Conservation (phyloP, 1,140 invertebrate species). For the Ceratosolen solmsi region DNA sequence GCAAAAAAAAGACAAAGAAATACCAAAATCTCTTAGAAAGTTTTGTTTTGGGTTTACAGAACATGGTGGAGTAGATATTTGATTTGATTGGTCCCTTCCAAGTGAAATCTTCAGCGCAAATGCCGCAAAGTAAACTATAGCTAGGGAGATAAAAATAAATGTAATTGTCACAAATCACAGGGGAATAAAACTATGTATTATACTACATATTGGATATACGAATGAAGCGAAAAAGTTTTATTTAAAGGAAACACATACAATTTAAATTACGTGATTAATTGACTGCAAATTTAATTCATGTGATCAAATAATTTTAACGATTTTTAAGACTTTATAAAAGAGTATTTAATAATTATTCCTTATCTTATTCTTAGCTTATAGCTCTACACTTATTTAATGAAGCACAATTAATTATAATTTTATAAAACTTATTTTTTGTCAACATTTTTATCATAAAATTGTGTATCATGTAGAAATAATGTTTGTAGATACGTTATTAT, state of each 20-base stretch:
- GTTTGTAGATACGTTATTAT: no score
- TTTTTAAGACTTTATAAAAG: no score
- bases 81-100: slow-evolving; percentile 9
- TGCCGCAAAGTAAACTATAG: neutral
- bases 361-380: no score
- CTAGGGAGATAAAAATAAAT: slow-evolving; percentile 10
- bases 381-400: no score
- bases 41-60: neutral
- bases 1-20: no score
- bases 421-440: no score
- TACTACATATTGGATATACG: neutral
- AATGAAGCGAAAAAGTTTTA: slow-evolving; percentile 21
- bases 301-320: no score
- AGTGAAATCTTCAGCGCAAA: slow-evolving; percentile 17
- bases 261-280: neutral
- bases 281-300: no score
- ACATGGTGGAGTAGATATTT: neutral
- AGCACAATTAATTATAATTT: no score
- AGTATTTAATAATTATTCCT: no score
- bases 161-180: slow-evolving; percentile 22
- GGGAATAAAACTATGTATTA: neutral
- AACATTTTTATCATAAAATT: no score
- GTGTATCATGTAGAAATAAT: no score
- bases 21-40: neutral
- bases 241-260: neutral